Evolutionary conservation across 2,797 vertebrate genomes (phyloP).

Genomic region (Merluccius polli): DNA sequence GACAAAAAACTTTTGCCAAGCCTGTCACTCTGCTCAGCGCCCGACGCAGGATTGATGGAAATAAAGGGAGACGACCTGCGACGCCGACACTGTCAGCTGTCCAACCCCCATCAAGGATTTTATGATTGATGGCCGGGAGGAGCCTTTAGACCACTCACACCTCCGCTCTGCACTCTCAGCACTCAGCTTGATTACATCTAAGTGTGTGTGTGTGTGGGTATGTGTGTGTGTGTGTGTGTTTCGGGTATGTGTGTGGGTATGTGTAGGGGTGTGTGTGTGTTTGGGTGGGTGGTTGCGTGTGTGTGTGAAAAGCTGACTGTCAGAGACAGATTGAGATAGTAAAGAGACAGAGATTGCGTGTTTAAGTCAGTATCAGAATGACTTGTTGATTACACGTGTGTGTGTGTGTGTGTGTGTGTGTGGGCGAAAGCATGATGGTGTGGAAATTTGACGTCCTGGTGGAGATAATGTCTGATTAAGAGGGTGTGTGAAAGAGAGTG

Average conservation of each 20-base stretch:
- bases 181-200: conserved; percentile 68
- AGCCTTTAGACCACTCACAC: conserved; percentile 62
- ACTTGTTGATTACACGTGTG: conserved; percentile 6
- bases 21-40: conserved; percentile 40
- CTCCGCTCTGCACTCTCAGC: conserved; percentile 64
- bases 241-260: background rate
- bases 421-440: conserved; percentile 10
- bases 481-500: background rate
- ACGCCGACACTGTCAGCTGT: conserved; percentile 65
- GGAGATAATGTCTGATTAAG: background rate
- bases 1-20: conserved; percentile 65
- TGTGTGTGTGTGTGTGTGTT: conserved; percentile 17
- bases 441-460: background rate
- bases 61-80: conserved; percentile 64
- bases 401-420: conserved; percentile 23
- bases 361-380: conserved; percentile 26
- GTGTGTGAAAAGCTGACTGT: conserved; percentile 8
- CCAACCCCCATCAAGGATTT: conserved; percentile 71
- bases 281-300: background rate
- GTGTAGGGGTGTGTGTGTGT: conserved; percentile 14
- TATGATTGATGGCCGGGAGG: conserved; percentile 65
- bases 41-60: conserved; percentile 60
- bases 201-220: conserved; percentile 28
- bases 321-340: conserved; percentile 51
- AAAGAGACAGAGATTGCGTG: background rate